Evolutionary conservation across 2,797 vertebrate species (phyloP), one percentile per base, ranked within the genome.

Genomic region (Pygocentrus nattereri): DNA sequence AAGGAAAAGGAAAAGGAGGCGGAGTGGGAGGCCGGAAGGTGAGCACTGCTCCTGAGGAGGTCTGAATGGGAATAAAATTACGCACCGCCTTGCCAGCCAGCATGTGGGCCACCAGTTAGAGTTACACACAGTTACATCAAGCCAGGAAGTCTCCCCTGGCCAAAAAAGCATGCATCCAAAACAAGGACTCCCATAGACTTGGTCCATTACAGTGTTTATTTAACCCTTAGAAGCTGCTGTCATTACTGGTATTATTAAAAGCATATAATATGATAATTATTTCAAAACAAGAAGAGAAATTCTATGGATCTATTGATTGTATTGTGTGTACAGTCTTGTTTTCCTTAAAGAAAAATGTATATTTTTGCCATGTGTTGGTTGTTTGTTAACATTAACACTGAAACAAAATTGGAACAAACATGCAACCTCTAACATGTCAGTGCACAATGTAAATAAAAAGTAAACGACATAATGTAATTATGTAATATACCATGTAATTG

Each of bases 1-100:
- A 56, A 49, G 5, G 44, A 64, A 49, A 67, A 38, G 58, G 30
- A 75, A 72, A 73, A 31, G 21, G 49, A 77, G 11, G 31, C 25
- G 21, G 56, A 23, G 27, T 25, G 18, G n/a, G 70, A 62, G 77
- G 25, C 76, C 19, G 12, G 76, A 74, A 76, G 41, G 71, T 64
- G 68, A 47, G 67, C 31, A 31, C 44, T 71, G 62, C 65, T 62
- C 30, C 64, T 44, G 76, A 34, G 30, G 69, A 47, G 15, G 13
- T 38, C 70, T 74, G 54, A 59, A 74, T 59, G 34, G 34, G 31
- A 41, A n/a, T 76, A 54, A 58, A 75, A 74, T 79, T 69, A 79
- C 23, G 1, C 62, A 27, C 16, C 41, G 44, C n/a, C 30, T 38
- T 41, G 62, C 49, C 30, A 70, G 23, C 30, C 41, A 56, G 70